These are phyloP conservation scores for Streptopelia turtur DNA, from an alignment of 2,797 vertebrate genomes.

Conservation along the genomic window DNA sequence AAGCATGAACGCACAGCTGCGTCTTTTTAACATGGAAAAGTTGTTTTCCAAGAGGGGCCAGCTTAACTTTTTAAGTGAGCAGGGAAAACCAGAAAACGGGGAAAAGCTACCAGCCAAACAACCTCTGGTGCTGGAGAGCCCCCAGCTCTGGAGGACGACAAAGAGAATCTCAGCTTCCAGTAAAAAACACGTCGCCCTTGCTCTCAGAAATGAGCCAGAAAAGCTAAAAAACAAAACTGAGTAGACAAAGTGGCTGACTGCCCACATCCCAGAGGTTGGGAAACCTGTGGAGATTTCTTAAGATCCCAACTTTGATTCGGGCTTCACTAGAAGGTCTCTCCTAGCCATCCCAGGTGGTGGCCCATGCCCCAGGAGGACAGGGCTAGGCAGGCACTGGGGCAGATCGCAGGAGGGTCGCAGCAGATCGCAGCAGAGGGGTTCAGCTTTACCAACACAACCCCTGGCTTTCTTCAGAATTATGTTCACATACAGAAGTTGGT, in stretches of 20 bases:
- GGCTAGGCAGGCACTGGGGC: rapidly evolving
- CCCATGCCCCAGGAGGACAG: not conserved
- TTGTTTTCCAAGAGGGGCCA: not conserved
- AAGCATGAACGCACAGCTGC: not conserved
- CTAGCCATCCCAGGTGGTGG: rapidly evolving
- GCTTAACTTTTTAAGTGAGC: not conserved
- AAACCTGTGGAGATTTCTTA: not conserved
- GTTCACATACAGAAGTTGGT: constrained; percentile 29
- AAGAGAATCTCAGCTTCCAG: not conserved
- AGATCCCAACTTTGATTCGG: not conserved
- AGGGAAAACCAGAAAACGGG: not conserved
- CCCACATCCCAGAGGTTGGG: not conserved
- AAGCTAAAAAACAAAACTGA: not conserved
- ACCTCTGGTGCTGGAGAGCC: not conserved
- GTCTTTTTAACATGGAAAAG: not conserved
- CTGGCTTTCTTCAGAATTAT: not conserved
- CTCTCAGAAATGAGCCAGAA: not conserved
- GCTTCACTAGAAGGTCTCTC: not conserved
- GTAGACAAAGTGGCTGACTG: not conserved
- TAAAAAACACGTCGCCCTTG: not conserved
- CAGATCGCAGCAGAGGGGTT: not conserved
- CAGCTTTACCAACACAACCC: not conserved
- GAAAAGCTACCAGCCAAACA: not conserved
- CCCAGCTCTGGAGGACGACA: not conserved
- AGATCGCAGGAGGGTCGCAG: rapidly evolving